Evolutionary conservation across 1,140 invertebrate genomes (phyloP).

Genomic region (Teleopsis dalmanni): DNA sequence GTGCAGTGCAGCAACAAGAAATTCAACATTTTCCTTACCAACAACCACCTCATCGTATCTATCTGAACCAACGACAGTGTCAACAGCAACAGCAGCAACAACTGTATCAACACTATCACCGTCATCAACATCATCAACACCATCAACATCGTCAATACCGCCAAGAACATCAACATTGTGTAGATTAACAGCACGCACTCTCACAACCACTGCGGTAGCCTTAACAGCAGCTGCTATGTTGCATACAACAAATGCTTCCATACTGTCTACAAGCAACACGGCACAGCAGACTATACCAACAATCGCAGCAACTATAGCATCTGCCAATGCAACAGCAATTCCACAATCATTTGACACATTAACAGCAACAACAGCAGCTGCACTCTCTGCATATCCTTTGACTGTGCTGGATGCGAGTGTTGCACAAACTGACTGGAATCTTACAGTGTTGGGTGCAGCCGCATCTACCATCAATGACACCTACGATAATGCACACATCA

Average conservation of each 20-base stretch:
- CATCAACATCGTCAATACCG: constrained; percentile 11
- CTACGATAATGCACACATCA: constrained; percentile 19
- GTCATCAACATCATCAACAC: constrained; percentile 10
- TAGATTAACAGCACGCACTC: constrained; percentile 11
- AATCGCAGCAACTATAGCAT: constrained; percentile 22
- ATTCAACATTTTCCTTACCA: not conserved
- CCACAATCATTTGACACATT: not conserved
- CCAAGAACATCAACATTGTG: constrained; percentile 1
- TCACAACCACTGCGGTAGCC: constrained; percentile 12
- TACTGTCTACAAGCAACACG: not conserved
- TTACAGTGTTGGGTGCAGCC: constrained; percentile 6
- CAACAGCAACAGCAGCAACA: not conserved
- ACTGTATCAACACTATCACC: constrained; percentile 11
- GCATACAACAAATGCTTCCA: constrained; percentile 7
- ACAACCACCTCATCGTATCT: not conserved
- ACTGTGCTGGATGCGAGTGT: constrained; percentile 10
- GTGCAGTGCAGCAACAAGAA: not conserved
- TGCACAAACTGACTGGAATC: constrained; percentile 1
- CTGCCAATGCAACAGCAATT: constrained; percentile 21
- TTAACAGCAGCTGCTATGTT: constrained; percentile 12
- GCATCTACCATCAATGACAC: not conserved
- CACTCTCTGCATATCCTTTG: not conserved
- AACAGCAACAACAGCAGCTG: not conserved
- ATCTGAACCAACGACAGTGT: not conserved
- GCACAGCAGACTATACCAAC: constrained; percentile 9